Evolutionary conservation across 2,113 vertebrate species (phyloP), one percentile per base, ranked within the genome.

Genomic region (Alosa alosa): DNA sequence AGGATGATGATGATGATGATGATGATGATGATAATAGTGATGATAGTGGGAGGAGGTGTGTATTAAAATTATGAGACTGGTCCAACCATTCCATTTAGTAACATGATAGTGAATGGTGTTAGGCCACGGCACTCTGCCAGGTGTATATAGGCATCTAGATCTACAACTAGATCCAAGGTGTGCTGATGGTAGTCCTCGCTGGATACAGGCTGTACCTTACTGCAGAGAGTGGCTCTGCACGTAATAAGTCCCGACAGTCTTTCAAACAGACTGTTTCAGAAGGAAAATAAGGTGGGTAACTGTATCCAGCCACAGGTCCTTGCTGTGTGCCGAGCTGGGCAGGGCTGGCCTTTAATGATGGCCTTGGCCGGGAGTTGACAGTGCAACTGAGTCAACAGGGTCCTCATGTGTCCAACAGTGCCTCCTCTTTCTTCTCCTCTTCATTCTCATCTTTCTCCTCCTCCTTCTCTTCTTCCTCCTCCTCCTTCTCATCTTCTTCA

Each of bases 201-300:
- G 68, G 1, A 41, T 36, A 22, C 82, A 82, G 0, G 36, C 44
- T 72, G n/a, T 36, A 31, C 64, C 64, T 36, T 15, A 15, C 64
- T 72, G 25, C 31, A 72, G 8, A 50, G 10, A 68, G 49, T 83
- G 44, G 36, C 41, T 82, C 13, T 15, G 45, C 13, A 20, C 50
- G 20, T 82, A 72, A 88, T 47, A n/a, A 52, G 46, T 72, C 84
- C 7, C 15, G 45, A 17, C 50, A 68, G 68, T 55, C 36, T 81
- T 86, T 50, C 36, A 64, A 88, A 86, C 83, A 84, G 75, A 10
- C 47, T n/a, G 31, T 50, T 86, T 22, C 4, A 41, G 45, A 83
- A 82, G 17, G n/a, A 57, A 83, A 84, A 46, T 50, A 45, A 82
- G 82, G 75, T 45, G 44, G 4, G 25, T 1, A 84, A 78, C 84